A percentile compares a stretch with the other conserved stretches of the same genome.
These are phyloP conservation scores for Lipophrys pholis DNA, from an alignment of 2,113 vertebrate genomes.

Conservation along the genomic window DNA sequence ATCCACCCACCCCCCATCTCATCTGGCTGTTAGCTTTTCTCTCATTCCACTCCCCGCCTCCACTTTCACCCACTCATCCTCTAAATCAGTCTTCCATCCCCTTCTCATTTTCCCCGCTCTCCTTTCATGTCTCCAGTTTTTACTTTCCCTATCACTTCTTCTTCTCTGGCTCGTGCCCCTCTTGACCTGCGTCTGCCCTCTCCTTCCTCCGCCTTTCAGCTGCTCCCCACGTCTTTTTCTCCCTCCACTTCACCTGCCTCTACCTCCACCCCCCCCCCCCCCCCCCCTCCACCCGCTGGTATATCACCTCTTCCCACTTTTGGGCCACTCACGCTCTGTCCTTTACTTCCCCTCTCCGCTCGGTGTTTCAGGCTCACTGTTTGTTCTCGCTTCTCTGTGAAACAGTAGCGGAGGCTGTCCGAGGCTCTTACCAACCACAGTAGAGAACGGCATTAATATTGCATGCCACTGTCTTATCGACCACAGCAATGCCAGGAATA, in stretches of 20 bases:
- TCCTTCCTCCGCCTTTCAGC: constrained; percentile 28
- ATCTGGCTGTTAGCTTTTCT: constrained; percentile 36
- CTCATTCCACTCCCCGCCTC: constrained; percentile 24
- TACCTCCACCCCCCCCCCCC: no score
- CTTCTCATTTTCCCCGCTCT: constrained; percentile 48
- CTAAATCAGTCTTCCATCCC: constrained; percentile 52
- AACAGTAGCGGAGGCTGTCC: constrained; percentile 87
- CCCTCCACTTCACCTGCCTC: constrained; percentile 5
- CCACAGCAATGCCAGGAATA: constrained; percentile 83
- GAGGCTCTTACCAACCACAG: constrained; percentile 91
- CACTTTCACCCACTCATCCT: constrained; percentile 53
- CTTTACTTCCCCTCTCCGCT: constrained; percentile 63
- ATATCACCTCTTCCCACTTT: constrained; percentile 38
- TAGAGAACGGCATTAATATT: constrained; percentile 95
- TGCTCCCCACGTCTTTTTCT: constrained; percentile 18
- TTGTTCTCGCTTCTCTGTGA: constrained; percentile 81
- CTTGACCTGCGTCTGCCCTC: constrained; percentile 57
- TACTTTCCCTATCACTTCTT: constrained; percentile 30
- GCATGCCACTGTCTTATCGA: constrained; percentile 89
- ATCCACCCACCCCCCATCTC: constrained; percentile 12
- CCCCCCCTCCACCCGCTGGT: neutral
- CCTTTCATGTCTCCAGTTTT: constrained; percentile 45
- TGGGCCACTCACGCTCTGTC: neutral
- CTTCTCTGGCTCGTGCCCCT: constrained; percentile 33
- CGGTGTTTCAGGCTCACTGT: constrained; percentile 83